These are phyloP conservation scores for Decapterus maruadsi DNA, from an alignment of 2,797 vertebrate genomes.

Conservation along the genomic window DNA sequence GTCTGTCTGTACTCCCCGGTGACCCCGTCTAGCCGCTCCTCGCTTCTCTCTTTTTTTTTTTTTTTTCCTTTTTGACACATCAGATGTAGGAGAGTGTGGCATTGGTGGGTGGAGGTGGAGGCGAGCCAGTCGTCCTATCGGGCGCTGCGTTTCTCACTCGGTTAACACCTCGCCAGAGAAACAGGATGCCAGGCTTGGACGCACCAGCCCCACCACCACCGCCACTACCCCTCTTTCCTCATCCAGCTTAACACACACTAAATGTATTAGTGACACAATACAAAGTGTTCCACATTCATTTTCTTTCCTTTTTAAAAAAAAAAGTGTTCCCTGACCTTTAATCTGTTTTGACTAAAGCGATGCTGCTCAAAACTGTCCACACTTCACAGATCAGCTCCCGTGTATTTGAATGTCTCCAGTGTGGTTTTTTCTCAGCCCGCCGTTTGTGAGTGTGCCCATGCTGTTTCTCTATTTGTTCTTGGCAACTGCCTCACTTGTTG, in stretches of 20 bases:
- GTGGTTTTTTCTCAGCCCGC: constrained; percentile 42
- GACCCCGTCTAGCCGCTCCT: constrained; percentile 73
- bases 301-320: constrained; percentile 10
- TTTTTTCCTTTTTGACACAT: constrained; percentile 81
- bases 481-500: constrained; percentile 52
- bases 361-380: constrained; percentile 21
- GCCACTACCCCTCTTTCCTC: constrained; percentile 8
- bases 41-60: constrained; percentile 52
- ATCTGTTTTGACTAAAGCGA: constrained; percentile 45
- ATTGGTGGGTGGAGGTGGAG: constrained; percentile 82
- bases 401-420: constrained; percentile 41
- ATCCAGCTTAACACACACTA: constrained; percentile 44
- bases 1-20: constrained; percentile 79
- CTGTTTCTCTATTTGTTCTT: constrained; percentile 62
- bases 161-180: constrained; percentile 83
- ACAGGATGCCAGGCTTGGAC: constrained; percentile 79
- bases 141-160: constrained; percentile 82
- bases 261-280: constrained; percentile 45
- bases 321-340: constrained; percentile 44
- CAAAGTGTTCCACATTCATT: constrained; percentile 16
- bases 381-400: constrained; percentile 31
- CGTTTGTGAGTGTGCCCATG: constrained; percentile 41
- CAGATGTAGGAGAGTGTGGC: constrained; percentile 83
- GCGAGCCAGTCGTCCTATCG: constrained; percentile 80
- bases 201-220: constrained; percentile 32